phyloP scores from a whole-genome alignment of 1,140 invertebrate species.

The Chironomus striatipennis region DNA sequence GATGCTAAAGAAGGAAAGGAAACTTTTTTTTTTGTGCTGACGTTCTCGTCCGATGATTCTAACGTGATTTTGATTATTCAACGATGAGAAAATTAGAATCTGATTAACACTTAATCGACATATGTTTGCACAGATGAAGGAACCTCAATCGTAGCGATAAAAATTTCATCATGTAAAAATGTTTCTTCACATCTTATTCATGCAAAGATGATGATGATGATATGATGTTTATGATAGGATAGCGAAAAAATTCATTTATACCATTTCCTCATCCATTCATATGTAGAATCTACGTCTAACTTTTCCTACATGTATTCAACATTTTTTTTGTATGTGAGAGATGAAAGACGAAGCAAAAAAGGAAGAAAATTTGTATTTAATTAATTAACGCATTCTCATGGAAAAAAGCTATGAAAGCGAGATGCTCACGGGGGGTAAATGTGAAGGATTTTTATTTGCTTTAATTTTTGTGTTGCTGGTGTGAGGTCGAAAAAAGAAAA shows the following conservation, averaged over 20 bases:
- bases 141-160: no score
- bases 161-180: no score
- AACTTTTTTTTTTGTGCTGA: neutral
- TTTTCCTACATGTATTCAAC: neutral
- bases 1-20: neutral
- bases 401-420: neutral
- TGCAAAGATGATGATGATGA: neutral
- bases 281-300: neutral
- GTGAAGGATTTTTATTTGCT: neutral
- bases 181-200: neutral
- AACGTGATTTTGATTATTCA: slow-evolving; percentile 14
- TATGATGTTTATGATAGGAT: no score
- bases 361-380: slow-evolving; percentile 7
- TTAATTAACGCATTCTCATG: slow-evolving; percentile 12
- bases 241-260: neutral
- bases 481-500: neutral
- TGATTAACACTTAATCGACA: slow-evolving; percentile 7
- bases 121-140: neutral
- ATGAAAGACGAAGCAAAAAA: neutral
- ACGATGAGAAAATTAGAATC: neutral
- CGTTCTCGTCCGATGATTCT: neutral
- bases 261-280: neutral
- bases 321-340: neutral
- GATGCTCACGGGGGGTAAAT: neutral
- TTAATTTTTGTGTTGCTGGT: neutral